These are phyloP conservation scores for Luidia sarsii DNA, from an alignment of 53 echinoderm and acorn worm species.

Conservation along the genomic window DNA sequence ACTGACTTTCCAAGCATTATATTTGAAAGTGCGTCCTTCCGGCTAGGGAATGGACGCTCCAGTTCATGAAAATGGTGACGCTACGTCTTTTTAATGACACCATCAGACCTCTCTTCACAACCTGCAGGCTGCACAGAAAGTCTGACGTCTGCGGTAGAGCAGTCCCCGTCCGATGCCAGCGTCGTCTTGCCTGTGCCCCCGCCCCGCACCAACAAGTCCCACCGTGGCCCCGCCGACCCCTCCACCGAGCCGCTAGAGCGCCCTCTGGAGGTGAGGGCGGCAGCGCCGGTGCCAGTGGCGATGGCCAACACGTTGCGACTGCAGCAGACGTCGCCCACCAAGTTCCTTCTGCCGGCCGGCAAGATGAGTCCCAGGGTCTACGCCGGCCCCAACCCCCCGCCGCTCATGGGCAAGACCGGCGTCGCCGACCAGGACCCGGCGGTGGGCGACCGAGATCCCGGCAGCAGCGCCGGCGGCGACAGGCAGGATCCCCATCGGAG, in stretches of 20 bases:
- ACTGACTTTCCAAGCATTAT: too few species aligned
- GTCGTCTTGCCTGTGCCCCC: conserved; percentile 29
- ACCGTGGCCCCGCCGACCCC: neutral
- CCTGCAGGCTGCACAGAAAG: too few species aligned
- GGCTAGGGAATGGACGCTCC: too few species aligned
- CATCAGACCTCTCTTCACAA: too few species aligned
- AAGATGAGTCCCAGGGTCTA: conserved; percentile 10
- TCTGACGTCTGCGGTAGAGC: too few species aligned
- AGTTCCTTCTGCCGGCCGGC: neutral
- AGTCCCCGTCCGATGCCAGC: too few species aligned
- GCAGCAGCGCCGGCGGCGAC: too few species aligned
- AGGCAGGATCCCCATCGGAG: too few species aligned
- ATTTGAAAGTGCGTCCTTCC: too few species aligned
- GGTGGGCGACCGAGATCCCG: too few species aligned
- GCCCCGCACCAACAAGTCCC: conserved; percentile 16
- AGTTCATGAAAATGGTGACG: too few species aligned
- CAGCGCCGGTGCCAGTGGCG: neutral
- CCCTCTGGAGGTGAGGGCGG: conserved; percentile 21
- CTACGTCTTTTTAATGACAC: too few species aligned
- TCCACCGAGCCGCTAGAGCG: conserved; percentile 5
- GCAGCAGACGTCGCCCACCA: neutral
- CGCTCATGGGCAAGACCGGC: neutral
- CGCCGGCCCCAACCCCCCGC: neutral
- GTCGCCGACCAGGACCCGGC: neutral
- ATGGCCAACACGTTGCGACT: conserved; percentile 2